phyloP scores from a whole-genome alignment of 1,140 invertebrate species.

The Pseudomyrmex gracilis region DNA sequence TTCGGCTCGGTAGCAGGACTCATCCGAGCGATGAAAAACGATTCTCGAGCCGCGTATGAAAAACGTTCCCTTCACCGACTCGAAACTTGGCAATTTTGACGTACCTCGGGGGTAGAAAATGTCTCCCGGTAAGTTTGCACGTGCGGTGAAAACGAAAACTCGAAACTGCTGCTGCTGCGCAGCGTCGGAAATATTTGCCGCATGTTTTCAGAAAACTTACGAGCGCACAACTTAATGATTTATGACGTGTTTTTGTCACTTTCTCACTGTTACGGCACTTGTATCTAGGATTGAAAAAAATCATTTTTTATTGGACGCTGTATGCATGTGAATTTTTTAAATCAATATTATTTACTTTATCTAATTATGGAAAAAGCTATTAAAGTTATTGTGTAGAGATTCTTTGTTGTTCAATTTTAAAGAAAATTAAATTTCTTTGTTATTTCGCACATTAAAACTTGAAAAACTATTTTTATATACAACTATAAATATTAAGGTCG shows the following conservation, averaged over 20 bases:
- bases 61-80: not conserved
- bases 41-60: not conserved
- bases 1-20: slow-evolving; percentile 27
- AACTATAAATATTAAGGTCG: not conserved
- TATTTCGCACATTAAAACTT: not conserved
- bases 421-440: not conserved
- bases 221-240: slow-evolving; percentile 26
- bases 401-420: not conserved
- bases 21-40: slow-evolving; percentile 24
- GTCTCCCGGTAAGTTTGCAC: slow-evolving; percentile 52
- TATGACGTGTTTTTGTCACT: slow-evolving; percentile 9
- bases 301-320: no score
- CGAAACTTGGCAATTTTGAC: slow-evolving; percentile 64
- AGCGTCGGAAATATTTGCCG: slow-evolving; percentile 56
- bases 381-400: not conserved
- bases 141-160: slow-evolving; percentile 61
- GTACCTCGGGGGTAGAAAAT: slow-evolving; percentile 12
- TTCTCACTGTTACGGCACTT: not conserved
- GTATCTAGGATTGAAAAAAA: not conserved
- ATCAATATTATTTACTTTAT: not conserved
- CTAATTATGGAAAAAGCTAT: not conserved
- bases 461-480: not conserved
- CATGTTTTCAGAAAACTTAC: slow-evolving; percentile 8
- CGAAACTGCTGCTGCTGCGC: slow-evolving; percentile 26
- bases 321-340: no score